A percentile compares a stretch with the other conserved stretches of the same genome.
These are phyloP conservation scores for Oxystoma pomonae DNA, from an alignment of 2,888 invertebrate genomes.

Conservation along the genomic window DNA sequence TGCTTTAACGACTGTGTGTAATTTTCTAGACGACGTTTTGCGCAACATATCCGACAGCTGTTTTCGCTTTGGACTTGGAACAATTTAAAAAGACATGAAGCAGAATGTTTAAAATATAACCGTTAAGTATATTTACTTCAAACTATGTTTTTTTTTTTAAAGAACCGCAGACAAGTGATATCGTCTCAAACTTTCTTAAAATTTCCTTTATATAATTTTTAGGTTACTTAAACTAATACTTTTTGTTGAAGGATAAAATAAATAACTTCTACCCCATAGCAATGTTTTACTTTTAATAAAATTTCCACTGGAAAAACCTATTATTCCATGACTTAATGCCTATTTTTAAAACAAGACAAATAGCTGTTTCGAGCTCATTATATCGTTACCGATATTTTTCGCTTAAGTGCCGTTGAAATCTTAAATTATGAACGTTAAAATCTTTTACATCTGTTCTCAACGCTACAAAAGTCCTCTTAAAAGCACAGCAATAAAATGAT, in stretches of 20 bases:
- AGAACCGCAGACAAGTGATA: too few species aligned
- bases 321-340: too few species aligned
- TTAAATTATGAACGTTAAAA: constrained; percentile 34
- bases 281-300: too few species aligned
- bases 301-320: too few species aligned
- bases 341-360: constrained; percentile 1
- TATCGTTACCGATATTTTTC: constrained; percentile 40
- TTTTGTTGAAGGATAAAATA: too few species aligned
- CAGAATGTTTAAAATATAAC: too few species aligned
- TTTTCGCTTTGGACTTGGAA: not conserved
- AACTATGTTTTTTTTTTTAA: too few species aligned
- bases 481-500: not conserved
- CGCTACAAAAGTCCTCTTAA: not conserved
- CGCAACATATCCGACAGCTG: not conserved
- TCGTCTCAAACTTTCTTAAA: too few species aligned
- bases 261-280: too few species aligned
- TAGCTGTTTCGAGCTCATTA: constrained; percentile 3
- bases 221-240: too few species aligned
- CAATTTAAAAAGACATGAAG: not conserved
- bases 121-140: too few species aligned
- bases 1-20: not conserved
- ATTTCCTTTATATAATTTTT: too few species aligned
- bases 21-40: not conserved
- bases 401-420: constrained; percentile 43
- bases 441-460: constrained; percentile 17